phyloP scores from a whole-genome alignment of 2,113 vertebrate species.

The Hassar affinis region DNA sequence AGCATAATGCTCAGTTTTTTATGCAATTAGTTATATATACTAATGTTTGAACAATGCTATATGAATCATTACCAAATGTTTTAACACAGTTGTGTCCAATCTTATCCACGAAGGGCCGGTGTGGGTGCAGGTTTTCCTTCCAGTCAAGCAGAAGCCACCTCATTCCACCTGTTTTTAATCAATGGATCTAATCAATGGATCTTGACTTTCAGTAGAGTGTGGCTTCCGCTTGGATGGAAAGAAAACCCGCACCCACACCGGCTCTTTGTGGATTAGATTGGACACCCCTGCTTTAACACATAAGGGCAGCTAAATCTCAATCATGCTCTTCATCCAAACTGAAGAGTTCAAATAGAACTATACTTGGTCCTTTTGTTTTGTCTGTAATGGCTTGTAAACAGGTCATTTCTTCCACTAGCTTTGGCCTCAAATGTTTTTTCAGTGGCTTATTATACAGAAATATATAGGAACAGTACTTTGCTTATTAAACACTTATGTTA shows the following conservation, averaged over 20 bases:
- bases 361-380: conserved; percentile 62
- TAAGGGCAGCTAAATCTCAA: conserved; percentile 5
- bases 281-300: conserved; percentile 26
- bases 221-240: too few species aligned
- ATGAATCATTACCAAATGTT: conserved; percentile 17
- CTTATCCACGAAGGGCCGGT: too few species aligned
- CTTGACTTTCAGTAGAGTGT: too few species aligned
- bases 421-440: conserved; percentile 40
- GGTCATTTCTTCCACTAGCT: conserved; percentile 35
- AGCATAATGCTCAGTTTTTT: not conserved
- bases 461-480: not conserved
- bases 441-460: not conserved
- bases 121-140: too few species aligned
- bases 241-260: too few species aligned
- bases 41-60: not conserved
- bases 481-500: not conserved
- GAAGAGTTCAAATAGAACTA: conserved; percentile 46
- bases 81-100: too few species aligned
- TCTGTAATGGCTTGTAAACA: conserved; percentile 37
- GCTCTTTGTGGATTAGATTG: too few species aligned
- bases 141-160: too few species aligned
- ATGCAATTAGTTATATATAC: not conserved
- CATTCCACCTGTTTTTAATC: too few species aligned
- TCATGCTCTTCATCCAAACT: conserved; percentile 36
- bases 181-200: too few species aligned